Percentiles rank a stretch among this genome's conserved stretches.
Evolutionary conservation across 2,797 vertebrate species (phyloP).

Genomic region (Bufotes viridis): DNA sequence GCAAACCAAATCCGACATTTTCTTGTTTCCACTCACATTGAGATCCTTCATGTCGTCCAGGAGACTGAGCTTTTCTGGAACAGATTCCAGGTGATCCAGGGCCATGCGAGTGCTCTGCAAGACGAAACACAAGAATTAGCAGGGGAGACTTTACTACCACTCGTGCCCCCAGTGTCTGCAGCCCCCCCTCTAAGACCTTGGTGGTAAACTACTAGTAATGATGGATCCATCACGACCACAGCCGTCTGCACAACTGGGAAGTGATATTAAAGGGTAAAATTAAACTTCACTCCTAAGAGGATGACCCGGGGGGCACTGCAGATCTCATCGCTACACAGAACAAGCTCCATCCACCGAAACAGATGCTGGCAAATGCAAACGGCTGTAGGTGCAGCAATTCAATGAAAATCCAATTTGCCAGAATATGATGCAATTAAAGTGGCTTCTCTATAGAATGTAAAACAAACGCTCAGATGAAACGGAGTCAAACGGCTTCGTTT

Average conservation of each 20-base stretch:
- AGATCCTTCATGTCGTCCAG: slow-evolving; percentile 85
- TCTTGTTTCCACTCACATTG: slow-evolving; percentile 73
- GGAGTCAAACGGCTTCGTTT: not conserved
- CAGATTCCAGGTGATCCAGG: slow-evolving; percentile 88
- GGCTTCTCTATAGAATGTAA: not conserved
- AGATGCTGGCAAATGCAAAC: slow-evolving; percentile 6
- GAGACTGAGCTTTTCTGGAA: slow-evolving; percentile 87
- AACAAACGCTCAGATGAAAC: not conserved
- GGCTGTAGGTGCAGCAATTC: slow-evolving; percentile 15
- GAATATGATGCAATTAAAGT: slow-evolving; percentile 23
- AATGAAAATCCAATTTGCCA: slow-evolving; percentile 31
- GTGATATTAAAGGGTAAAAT: not conserved
- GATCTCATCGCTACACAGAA: not conserved
- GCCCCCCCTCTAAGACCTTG: not conserved
- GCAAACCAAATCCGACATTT: not conserved
- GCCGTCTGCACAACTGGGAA: not conserved
- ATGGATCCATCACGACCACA: not conserved
- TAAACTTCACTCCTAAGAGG: not conserved
- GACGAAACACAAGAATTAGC: not conserved
- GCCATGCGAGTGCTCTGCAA: slow-evolving; percentile 84
- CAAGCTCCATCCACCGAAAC: not conserved
- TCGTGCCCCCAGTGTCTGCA: not conserved
- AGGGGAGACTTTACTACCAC: not conserved
- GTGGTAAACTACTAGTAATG: not conserved
- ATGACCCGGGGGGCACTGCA: not conserved